Conservation (phyloP, 2,888 invertebrate genomes). For the Cryptus armator region DNA sequence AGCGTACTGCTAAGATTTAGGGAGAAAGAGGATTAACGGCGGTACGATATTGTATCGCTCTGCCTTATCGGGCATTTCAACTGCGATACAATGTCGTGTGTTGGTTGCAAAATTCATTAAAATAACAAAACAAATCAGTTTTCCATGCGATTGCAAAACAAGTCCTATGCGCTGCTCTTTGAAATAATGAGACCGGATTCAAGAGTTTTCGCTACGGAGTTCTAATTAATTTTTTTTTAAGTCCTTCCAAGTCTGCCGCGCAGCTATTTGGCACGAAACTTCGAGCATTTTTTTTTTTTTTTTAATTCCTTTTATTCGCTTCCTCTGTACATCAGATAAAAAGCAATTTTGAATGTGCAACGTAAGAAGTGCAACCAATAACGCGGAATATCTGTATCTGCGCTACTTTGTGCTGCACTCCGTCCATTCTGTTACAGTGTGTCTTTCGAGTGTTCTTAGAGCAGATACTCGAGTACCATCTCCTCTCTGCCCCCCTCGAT, state of each 20-base stretch:
- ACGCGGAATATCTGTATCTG: constrained; percentile 8
- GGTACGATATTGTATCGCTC: background rate
- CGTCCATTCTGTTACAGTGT: constrained; percentile 4
- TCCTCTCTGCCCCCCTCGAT: background rate
- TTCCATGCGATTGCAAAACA: no score
- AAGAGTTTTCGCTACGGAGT: no score
- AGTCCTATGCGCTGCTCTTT: no score
- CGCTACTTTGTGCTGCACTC: background rate
- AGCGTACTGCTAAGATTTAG: constrained; percentile 44
- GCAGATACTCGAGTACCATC: background rate
- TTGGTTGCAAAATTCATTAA: background rate
- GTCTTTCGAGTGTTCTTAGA: constrained; percentile 37
- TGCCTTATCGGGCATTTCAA: background rate
- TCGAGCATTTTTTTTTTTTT: background rate
- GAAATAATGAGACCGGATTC: no score
- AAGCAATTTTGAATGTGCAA: background rate
- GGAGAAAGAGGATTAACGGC: constrained; percentile 23
- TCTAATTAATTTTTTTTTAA: no score
- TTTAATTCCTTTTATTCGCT: background rate
- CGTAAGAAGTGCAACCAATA: background rate
- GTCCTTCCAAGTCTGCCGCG: background rate
- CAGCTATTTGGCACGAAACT: background rate
- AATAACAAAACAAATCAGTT: no score
- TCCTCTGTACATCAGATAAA: background rate
- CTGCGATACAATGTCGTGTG: background rate